Evolutionary conservation across 2,113 vertebrate species (phyloP).

Genomic region (Smithornis capensis): DNA sequence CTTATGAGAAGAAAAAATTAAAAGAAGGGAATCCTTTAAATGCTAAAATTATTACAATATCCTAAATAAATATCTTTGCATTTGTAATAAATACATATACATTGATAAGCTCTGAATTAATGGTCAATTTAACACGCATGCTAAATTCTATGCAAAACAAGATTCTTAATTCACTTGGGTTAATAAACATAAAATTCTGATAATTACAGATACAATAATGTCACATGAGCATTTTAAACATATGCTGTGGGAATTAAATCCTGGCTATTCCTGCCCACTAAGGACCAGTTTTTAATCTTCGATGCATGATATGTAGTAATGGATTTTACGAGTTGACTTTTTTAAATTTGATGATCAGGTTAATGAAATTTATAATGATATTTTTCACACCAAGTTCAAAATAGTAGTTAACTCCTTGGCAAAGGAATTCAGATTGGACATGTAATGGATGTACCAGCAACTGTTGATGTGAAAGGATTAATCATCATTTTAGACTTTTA

Average conservation of each 20-base stretch:
- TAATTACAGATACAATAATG: constrained; percentile 73
- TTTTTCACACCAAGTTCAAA: constrained; percentile 71
- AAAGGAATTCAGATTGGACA: constrained; percentile 63
- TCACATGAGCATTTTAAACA: constrained; percentile 67
- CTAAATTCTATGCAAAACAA: constrained; percentile 62
- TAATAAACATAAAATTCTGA: constrained; percentile 72
- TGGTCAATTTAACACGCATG: constrained; percentile 53
- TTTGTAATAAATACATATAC: constrained; percentile 23
- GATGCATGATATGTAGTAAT: constrained; percentile 71
- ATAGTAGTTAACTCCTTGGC: constrained; percentile 68
- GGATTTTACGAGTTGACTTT: constrained; percentile 72
- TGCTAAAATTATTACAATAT: background rate
- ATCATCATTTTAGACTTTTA: constrained; percentile 70
- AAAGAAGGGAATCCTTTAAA: background rate
- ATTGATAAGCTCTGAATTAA: constrained; percentile 41
- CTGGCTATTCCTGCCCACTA: constrained; percentile 64
- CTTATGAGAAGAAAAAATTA: background rate
- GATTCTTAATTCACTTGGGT: constrained; percentile 66
- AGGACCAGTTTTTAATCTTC: constrained; percentile 70
- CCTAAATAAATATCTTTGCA: constrained; percentile 4
- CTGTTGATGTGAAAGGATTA: constrained; percentile 58
- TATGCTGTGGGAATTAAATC: constrained; percentile 70
- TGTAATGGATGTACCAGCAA: constrained; percentile 65
- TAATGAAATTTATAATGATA: constrained; percentile 71
- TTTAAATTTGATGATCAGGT: constrained; percentile 69